Base-by-base conservation (phyloP, 2,113 vertebrate species). In the Myotis davidii region DNA sequence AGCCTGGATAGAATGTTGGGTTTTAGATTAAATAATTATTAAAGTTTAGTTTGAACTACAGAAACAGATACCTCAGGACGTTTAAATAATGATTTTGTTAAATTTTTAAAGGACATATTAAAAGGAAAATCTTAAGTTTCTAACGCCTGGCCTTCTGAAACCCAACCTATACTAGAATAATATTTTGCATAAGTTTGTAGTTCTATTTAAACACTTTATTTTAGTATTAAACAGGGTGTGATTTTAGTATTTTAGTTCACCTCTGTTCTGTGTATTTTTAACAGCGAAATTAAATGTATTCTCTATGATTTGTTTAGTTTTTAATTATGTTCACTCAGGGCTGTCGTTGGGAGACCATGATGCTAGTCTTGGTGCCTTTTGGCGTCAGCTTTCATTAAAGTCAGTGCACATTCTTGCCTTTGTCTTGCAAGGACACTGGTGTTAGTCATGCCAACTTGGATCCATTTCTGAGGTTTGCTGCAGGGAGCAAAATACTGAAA, bases 171-270 rank as follows among this genome's bases (percentile, higher is more conserved):
- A 72, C 37, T 14, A 93, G 64, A 90, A 67, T 86, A 37, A 61
- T 96, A 39, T n/a, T 94, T 92, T 88, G 14, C 14, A 45, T 79
- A 93, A 94, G 54, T 94, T 94, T 77, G 39, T 61, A 70, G 14
- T 97, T 93, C 72, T 90, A 20, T 94, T 97, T 81, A 94, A 76
- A 2, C 2, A 73, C 21, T 86, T 32, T 50, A 37, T 0, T 65
- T 94, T 88, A 48, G n/a, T 78, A 52, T 52, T 32, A 94, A 97
- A 69, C 86, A 93, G 64, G 16, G 17, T 85, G 70, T 81, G 64
- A 34, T 29, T 97, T 97, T 85, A 69, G n/a, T 48, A 37, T 79
- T 97, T 97, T 64, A 95, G 74, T 92, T 93, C 84, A 95, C 79
- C 79, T 64, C 11, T 92, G 79, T 96, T 97, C 76, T 88, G 5